A percentile compares a stretch with the other conserved stretches of the same genome.
Conservation (phyloP, 2,113 vertebrate genomes). For the Proteles cristata region DNA sequence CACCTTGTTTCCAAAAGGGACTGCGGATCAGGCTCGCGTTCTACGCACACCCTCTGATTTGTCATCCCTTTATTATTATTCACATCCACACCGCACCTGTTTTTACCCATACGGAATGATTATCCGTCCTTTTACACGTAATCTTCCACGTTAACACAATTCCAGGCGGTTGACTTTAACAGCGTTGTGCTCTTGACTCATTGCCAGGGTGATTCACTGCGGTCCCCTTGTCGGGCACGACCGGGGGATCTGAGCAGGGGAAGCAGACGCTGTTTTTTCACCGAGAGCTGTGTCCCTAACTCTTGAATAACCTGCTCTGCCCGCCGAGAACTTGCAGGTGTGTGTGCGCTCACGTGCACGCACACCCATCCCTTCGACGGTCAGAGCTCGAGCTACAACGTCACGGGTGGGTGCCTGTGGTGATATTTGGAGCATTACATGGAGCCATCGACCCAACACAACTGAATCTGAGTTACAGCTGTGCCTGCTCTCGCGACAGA, state of each 20-base stretch:
- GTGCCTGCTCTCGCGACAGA: not conserved
- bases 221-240: not conserved
- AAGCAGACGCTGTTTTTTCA: not conserved
- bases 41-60: not conserved
- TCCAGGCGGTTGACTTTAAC: not conserved
- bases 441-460: not conserved
- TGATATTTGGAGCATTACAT: not conserved
- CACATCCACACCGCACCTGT: not conserved
- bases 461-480: not conserved
- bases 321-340: not conserved
- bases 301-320: not conserved
- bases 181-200: not conserved
- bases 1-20: not conserved
- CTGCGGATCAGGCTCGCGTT: not conserved
- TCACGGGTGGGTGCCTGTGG: not conserved
- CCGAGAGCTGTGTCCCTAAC: not conserved
- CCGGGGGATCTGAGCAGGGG: not conserved
- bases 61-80: not conserved
- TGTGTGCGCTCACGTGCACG: rapidly evolving
- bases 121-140: not conserved
- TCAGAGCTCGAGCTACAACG: not conserved
- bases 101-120: not conserved
- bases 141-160: not conserved
- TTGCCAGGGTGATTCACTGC: not conserved
- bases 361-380: not conserved